Conservation (phyloP, 2,797 vertebrate species). For the Lophius americanus region DNA sequence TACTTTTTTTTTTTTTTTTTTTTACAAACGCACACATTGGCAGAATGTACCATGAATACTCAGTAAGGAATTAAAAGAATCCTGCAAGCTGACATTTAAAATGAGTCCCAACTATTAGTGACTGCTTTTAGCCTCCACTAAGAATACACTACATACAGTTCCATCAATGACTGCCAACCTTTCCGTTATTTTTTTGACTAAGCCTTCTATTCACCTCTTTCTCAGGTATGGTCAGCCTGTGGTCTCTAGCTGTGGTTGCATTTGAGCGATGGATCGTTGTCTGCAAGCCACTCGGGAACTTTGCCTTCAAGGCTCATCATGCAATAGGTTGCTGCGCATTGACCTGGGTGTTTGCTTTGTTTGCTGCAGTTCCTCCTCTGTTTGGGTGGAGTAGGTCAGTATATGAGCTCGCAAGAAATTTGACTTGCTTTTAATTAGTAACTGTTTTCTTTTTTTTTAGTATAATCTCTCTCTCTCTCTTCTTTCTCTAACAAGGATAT, state of each 20-base stretch:
- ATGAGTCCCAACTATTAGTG: background rate
- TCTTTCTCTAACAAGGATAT: background rate
- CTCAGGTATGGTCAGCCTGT: conserved; percentile 84
- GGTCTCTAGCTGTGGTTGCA: conserved; percentile 83
- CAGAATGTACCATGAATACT: too few relatives aligned
- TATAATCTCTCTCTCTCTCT: too few relatives aligned
- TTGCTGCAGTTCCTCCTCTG: conserved; percentile 75
- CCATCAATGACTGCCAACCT: background rate
- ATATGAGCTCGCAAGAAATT: background rate
- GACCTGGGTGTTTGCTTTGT: conserved; percentile 75
- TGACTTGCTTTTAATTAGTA: too few relatives aligned
- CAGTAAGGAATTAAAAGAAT: too few relatives aligned
- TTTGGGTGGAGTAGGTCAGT: conserved; percentile 84
- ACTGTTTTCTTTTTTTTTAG: background rate
- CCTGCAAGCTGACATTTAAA: background rate
- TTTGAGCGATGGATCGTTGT: conserved; percentile 84
- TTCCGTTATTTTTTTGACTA: too few relatives aligned
- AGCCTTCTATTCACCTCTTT: conserved; percentile 11
- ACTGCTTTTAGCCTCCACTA: background rate
- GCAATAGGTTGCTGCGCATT: conserved; percentile 75
- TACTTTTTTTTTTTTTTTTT: too few relatives aligned
- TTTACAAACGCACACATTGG: too few relatives aligned
- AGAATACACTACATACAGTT: background rate
- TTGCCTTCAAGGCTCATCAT: conserved; percentile 77
- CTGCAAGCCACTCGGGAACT: conserved; percentile 83